These are phyloP conservation scores for Platycnemis pennipes DNA, from an alignment of 2,888 invertebrate species.

Conservation along the genomic window DNA sequence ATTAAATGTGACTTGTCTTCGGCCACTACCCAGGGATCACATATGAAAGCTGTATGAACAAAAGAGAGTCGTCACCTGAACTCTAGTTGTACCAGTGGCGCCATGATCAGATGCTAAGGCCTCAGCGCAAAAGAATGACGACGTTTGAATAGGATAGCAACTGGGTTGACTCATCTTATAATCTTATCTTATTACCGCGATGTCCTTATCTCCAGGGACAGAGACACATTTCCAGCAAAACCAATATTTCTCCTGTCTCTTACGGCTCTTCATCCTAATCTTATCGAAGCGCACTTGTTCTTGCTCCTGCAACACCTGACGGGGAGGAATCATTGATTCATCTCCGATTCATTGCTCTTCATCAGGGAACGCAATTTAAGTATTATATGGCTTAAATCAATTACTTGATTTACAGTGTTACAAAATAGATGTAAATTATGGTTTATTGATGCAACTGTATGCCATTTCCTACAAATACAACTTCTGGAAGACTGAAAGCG, in stretches of 20 bases:
- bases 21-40: neutral
- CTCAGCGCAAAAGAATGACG: too few relatives aligned
- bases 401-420: too few relatives aligned
- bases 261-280: neutral
- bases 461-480: too few relatives aligned
- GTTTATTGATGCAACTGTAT: too few relatives aligned
- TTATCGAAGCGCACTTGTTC: slow-evolving; percentile 37
- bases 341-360: neutral
- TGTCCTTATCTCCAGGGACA: neutral
- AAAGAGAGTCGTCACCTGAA: neutral
- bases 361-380: neutral
- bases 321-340: neutral
- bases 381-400: neutral
- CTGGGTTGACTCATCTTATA: neutral
- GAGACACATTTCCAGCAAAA: neutral
- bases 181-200: neutral
- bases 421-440: too few relatives aligned
- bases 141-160: neutral
- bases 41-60: neutral
- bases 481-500: too few relatives aligned
- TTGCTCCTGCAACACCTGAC: neutral
- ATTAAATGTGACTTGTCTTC: neutral
- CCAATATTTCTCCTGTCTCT: neutral
- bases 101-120: neutral
- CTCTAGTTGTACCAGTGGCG: neutral